These are phyloP conservation scores for Nasonia longicornis DNA, from an alignment of 1,140 invertebrate genomes.

Conservation along the genomic window DNA sequence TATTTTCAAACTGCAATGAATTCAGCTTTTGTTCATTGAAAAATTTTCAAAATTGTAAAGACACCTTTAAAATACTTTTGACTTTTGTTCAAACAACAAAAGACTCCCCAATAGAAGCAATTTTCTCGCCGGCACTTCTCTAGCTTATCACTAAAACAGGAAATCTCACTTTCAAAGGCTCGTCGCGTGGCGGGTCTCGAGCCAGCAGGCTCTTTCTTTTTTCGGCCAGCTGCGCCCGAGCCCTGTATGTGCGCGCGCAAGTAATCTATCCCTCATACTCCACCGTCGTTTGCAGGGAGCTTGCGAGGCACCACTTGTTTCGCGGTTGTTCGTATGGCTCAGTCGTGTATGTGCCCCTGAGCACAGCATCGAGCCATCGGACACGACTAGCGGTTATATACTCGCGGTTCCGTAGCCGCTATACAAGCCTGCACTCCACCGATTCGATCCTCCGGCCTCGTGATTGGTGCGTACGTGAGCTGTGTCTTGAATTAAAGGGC, in stretches of 20 bases:
- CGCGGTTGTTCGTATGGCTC: neutral
- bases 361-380: neutral
- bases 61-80: too few relatives aligned
- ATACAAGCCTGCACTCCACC: slow-evolving; percentile 28
- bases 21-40: too few relatives aligned
- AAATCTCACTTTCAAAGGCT: slow-evolving; percentile 10
- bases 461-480: slow-evolving; percentile 63
- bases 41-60: too few relatives aligned
- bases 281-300: neutral
- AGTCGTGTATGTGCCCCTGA: neutral
- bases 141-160: slow-evolving; percentile 1
- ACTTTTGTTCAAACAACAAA: too few relatives aligned
- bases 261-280: neutral
- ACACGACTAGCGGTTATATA: slow-evolving; percentile 11
- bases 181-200: neutral
- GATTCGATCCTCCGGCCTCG: slow-evolving; percentile 58
- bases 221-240: neutral
- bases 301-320: neutral
- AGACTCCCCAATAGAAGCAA: neutral
- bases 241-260: neutral
- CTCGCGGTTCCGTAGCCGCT: neutral
- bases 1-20: too few relatives aligned
- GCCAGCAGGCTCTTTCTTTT: neutral
- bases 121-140: neutral
- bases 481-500: slow-evolving; percentile 55